Evolutionary conservation across 2,888 invertebrate genomes (phyloP).

Genomic region (Eupithecia inturbata): DNA sequence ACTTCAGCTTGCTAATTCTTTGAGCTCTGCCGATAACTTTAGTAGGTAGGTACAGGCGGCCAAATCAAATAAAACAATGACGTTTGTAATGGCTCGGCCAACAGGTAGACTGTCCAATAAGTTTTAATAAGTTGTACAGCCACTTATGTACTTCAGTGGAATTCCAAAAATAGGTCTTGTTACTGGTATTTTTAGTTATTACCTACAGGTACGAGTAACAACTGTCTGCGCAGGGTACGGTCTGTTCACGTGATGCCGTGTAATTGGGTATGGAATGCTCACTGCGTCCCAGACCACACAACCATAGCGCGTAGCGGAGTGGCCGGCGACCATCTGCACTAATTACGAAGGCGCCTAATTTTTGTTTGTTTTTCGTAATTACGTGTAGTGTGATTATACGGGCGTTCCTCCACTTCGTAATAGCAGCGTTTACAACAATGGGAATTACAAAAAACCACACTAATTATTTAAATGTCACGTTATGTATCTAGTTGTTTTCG

Average conservation of each 20-base stretch:
- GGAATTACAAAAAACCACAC: constrained; percentile 41
- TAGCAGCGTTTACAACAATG: constrained; percentile 45
- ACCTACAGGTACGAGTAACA: not conserved
- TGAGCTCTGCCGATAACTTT: too few relatives aligned
- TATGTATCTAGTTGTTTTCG: constrained; percentile 54
- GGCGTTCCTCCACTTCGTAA: constrained; percentile 39
- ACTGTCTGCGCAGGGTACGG: not conserved
- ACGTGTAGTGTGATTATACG: constrained; percentile 35
- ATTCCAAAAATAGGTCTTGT: not conserved
- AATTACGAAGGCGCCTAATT: constrained; percentile 36
- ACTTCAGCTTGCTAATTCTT: too few relatives aligned
- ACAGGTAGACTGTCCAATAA: not conserved
- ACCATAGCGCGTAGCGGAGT: not conserved
- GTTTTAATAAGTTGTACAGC: not conserved
- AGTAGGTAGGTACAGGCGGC: not conserved
- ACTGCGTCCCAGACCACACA: not conserved
- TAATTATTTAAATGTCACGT: constrained; percentile 68
- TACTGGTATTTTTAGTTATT: constrained; percentile 6
- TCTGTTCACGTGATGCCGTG: not conserved
- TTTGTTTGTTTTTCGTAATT: constrained; percentile 40
- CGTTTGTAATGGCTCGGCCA: not conserved
- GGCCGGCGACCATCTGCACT: constrained; percentile 11
- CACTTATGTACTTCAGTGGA: not conserved
- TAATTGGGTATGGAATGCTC: constrained; percentile 4
- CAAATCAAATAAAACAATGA: not conserved